Evolutionary conservation across 2,797 vertebrate genomes (phyloP), one percentile per base, ranked within the genome.

Genomic region (Amphiprion clarkii): DNA sequence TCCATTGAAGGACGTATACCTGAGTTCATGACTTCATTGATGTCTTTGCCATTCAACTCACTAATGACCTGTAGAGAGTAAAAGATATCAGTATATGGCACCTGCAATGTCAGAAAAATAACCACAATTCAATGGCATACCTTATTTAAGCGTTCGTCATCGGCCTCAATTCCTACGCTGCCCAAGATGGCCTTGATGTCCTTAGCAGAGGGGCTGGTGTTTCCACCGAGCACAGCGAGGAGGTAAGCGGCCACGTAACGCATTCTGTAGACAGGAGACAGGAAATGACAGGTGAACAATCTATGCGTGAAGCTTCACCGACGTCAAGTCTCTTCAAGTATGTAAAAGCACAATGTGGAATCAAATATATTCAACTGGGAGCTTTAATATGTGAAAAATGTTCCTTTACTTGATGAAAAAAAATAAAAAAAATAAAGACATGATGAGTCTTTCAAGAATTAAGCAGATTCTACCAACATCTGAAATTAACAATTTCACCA

Each of bases 221-320:
- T 95, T 67, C 95, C 95, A 91, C 95, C 93, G 17, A 95, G 95
- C 29, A 86, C 92, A 92, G 96, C 94, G 74, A 95, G 93, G 72
- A 96, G 93, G 93, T 95, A 96, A 95, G 95, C 96, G 94, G 96
- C 95, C 93, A 95, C 94, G 91, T 93, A 95, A 95, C 95, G 94
- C 94, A 92, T 95, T 95, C 94, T 96, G 84, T 7, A 55, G 48
- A 55, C 3, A 23, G 6, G 11, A 67, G 6, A 4, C 11, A 65
- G 14, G 29, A 52, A 48, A 51, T 48, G 4, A 21, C 21, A 71
- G 13, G 19, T 87, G 14, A 71, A 56, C 3, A 11, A 70, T 56
- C 6, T 48, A 8, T 42, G 13, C 51, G 10, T 3, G 1, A 40
- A 23, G 56, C 58, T 67, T 19, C 21, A 42, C 11, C 14, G 3